These are phyloP conservation scores for Sinosuthora webbiana DNA, from an alignment of 2,113 vertebrate species.

Conservation along the genomic window DNA sequence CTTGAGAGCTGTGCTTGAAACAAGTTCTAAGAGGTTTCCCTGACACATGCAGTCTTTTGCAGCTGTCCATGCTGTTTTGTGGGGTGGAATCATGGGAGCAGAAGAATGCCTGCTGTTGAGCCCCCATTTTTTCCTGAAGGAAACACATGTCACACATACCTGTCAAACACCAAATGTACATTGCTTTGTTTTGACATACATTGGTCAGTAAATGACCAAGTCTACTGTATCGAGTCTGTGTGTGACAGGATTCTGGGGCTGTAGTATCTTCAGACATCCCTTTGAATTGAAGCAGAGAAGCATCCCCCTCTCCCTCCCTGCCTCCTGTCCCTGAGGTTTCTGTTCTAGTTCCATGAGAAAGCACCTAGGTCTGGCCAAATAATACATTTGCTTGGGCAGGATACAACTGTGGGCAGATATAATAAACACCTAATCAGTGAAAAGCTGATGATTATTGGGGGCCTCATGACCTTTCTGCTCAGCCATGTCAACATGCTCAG, in stretches of 20 bases:
- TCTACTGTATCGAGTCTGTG: background rate
- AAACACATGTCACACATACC: background rate
- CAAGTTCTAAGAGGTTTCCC: background rate
- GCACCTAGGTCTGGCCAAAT: background rate
- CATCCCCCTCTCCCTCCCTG: background rate
- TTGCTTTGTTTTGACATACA: background rate
- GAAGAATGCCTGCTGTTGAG: background rate
- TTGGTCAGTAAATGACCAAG: background rate
- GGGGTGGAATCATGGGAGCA: background rate
- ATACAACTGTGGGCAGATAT: background rate
- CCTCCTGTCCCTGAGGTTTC: background rate
- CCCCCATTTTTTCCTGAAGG: background rate
- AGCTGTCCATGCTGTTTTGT: background rate
- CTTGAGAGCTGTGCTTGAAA: background rate
- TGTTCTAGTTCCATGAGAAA: background rate
- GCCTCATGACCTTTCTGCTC: constrained; percentile 44
- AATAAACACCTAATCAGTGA: constrained; percentile 54
- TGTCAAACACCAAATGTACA: background rate
- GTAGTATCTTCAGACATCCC: background rate
- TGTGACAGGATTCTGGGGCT: background rate
- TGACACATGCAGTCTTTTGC: background rate
- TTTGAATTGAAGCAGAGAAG: background rate
- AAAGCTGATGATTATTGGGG: constrained; percentile 39
- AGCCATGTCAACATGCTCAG: background rate
- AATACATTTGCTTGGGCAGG: background rate